These are phyloP conservation scores for Ptychadena robeensis DNA, from an alignment of 2,797 vertebrate species.

Conservation along the genomic window DNA sequence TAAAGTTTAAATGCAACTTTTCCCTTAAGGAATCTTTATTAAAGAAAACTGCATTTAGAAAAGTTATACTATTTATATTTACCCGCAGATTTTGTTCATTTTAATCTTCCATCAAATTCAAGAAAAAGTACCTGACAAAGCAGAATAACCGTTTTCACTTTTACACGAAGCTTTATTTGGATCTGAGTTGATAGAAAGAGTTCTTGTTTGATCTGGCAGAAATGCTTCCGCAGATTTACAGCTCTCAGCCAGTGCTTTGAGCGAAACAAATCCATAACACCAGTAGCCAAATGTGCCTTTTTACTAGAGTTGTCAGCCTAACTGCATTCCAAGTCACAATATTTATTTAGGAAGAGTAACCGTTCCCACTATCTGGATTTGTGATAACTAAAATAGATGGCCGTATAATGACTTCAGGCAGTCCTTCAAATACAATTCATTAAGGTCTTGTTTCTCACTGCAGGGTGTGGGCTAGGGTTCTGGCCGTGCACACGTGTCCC, in stretches of 20 bases:
- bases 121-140: too few species aligned
- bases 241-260: not conserved
- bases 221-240: not conserved
- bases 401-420: not conserved
- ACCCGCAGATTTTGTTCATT: too few species aligned
- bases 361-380: not conserved
- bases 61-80: too few species aligned
- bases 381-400: not conserved
- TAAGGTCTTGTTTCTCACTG: too few species aligned
- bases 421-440: too few species aligned
- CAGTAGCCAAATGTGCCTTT: not conserved
- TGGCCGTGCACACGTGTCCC: too few species aligned
- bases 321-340: not conserved
- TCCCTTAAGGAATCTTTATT: too few species aligned
- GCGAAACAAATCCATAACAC: not conserved
- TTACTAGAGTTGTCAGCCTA: not conserved
- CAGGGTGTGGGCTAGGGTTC: too few species aligned
- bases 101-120: not conserved
- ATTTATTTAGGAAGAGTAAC: not conserved
- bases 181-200: not conserved
- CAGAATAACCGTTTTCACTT: too few species aligned
- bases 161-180: not conserved
- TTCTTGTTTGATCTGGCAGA: not conserved
- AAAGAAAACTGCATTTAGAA: too few species aligned
- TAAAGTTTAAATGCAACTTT: too few species aligned